Conservation (phyloP, 2,113 vertebrate species). For the Oriolus oriolus region DNA sequence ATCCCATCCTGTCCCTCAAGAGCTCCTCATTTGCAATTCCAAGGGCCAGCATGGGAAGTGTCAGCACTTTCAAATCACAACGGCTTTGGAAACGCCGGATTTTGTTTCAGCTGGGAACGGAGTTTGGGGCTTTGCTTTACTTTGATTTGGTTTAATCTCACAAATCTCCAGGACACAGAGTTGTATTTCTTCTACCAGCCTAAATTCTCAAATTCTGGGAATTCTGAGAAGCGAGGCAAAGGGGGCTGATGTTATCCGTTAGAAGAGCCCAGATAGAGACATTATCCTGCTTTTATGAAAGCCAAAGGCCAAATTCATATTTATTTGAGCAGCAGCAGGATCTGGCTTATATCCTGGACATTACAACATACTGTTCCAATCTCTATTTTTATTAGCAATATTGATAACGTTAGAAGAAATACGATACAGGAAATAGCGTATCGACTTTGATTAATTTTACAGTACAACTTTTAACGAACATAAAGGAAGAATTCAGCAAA, state of each 20-base stretch:
- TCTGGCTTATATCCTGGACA: conserved; percentile 38
- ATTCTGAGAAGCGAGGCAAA: neutral
- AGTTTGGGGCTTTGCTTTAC: neutral
- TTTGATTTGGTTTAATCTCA: neutral
- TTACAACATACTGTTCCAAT: conserved; percentile 47
- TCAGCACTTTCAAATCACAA: neutral
- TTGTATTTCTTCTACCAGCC: neutral
- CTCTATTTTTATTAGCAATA: conserved; percentile 51
- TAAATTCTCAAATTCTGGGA: neutral
- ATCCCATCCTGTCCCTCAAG: neutral
- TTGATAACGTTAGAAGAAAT: conserved; percentile 44
- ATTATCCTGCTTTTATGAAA: conserved; percentile 9
- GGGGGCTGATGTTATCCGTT: neutral
- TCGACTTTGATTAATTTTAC: conserved; percentile 2
- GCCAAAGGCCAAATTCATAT: conserved; percentile 15
- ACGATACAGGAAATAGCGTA: conserved; percentile 20
- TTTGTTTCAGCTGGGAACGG: neutral
- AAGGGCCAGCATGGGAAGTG: accelerated
- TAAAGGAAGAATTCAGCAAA: neutral
- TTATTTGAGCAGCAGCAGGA: conserved; percentile 26
- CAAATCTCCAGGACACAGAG: neutral
- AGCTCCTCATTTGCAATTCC: neutral
- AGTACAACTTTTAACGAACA: neutral
- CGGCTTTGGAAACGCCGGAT: neutral
- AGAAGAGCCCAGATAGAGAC: conserved; percentile 19